A percentile compares a stretch with the other conserved stretches of the same genome.
Evolutionary conservation across 2,113 vertebrate species (phyloP).

Genomic region (Aix galericulata): DNA sequence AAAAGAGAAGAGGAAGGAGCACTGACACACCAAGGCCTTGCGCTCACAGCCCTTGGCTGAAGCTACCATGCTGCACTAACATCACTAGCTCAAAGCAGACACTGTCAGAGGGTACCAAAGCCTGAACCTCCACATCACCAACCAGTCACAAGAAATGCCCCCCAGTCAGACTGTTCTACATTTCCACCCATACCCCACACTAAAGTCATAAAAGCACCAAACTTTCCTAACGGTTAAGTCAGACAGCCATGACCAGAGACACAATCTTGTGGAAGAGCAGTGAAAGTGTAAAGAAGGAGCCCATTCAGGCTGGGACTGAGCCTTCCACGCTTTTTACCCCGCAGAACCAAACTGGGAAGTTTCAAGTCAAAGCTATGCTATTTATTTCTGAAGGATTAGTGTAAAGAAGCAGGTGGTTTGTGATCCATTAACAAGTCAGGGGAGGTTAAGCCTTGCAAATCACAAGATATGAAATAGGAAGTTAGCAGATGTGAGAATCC

Average conservation of each 20-base stretch:
- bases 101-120: not conserved
- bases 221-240: not conserved
- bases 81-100: not conserved
- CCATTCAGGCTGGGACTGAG: not conserved
- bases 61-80: not conserved
- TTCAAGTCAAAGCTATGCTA: slow-evolving; percentile 21
- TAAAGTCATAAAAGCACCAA: not conserved
- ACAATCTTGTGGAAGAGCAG: not conserved
- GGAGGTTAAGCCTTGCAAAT: slow-evolving; percentile 43
- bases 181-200: not conserved
- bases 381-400: slow-evolving; percentile 21
- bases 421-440: slow-evolving; percentile 35
- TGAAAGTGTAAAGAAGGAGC: not conserved
- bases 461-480: slow-evolving; percentile 50
- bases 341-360: not conserved
- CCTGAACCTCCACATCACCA: not conserved
- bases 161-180: not conserved
- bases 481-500: slow-evolving; percentile 24
- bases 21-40: not conserved
- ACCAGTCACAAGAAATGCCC: not conserved
- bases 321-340: not conserved
- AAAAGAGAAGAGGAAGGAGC: not conserved
- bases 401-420: slow-evolving; percentile 45
- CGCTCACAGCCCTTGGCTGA: not conserved
- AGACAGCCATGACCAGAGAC: not conserved